Evolutionary conservation across 2,888 invertebrate species (phyloP).

Genomic region (Dyspetes luteomarginatus): DNA sequence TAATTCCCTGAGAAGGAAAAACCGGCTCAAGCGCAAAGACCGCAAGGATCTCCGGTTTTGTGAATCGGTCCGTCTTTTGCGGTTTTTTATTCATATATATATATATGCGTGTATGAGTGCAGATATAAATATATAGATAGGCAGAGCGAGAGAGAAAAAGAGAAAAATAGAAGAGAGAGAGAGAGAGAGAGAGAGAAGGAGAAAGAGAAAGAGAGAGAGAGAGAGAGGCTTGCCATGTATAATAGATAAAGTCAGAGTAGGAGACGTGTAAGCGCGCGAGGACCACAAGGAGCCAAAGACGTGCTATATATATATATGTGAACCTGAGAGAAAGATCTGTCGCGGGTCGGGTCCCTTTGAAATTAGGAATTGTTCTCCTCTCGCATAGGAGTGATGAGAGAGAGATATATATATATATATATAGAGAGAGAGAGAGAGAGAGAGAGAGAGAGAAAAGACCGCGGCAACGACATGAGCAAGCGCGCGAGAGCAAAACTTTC

Average conservation of each 20-base stretch:
- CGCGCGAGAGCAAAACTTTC: conserved; percentile 62
- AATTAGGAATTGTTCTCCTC: conserved; percentile 69
- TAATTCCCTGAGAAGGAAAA: conserved; percentile 32
- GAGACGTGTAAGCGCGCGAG: conserved; percentile 56
- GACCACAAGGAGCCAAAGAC: conserved; percentile 12
- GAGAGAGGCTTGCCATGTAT: conserved; percentile 3
- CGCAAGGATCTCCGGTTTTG: conserved; percentile 3
- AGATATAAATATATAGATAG: neutral
- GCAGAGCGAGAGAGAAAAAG: neutral
- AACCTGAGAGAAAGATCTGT: conserved; percentile 27
- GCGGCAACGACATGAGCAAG: conserved; percentile 78
- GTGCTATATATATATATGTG: neutral
- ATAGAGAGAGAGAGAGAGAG: neutral
- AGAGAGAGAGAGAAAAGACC: conserved; percentile 41
- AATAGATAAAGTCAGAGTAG: conserved; percentile 63
- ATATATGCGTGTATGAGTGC: neutral
- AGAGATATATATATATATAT: no score
- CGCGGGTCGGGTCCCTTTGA: conserved; percentile 64
- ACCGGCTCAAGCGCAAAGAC: conserved; percentile 17
- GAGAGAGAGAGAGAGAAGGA: no score
- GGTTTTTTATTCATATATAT: conserved; percentile 25
- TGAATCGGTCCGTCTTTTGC: conserved; percentile 24
- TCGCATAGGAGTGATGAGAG: conserved; percentile 14
- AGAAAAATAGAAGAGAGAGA: no score
- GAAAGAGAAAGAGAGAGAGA: neutral